Percentiles rank a stretch among this genome's conserved stretches.
Evolutionary conservation across 2,797 vertebrate species (phyloP).

Genomic region (Anguilla obscura): DNA sequence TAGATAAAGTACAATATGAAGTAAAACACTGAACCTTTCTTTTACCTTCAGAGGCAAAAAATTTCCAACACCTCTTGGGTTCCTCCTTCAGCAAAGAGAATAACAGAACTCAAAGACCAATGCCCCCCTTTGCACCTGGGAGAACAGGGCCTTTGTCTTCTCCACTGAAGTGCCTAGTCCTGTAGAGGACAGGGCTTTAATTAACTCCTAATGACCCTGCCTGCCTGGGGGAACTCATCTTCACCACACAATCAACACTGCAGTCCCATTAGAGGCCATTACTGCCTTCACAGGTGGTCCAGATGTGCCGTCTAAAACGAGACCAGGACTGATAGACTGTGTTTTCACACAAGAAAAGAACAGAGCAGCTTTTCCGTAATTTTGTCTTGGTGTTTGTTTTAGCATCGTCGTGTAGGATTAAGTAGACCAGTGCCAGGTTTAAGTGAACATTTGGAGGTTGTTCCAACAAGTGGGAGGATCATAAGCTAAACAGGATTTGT

Average conservation of each 20-base stretch:
- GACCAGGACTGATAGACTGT: neutral
- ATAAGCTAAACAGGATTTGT: slow-evolving; percentile 12
- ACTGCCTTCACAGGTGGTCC: slow-evolving; percentile 2
- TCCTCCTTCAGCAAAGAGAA: neutral
- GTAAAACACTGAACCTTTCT: neutral
- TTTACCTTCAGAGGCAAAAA: neutral
- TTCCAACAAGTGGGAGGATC: slow-evolving; percentile 8
- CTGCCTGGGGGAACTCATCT: neutral
- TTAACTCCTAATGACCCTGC: slow-evolving; percentile 4
- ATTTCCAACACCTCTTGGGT: neutral
- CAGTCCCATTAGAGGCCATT: slow-evolving; percentile 1
- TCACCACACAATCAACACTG: neutral
- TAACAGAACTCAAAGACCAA: neutral
- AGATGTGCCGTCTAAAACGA: neutral
- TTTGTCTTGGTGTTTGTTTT: neutral
- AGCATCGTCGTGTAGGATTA: neutral
- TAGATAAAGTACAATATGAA: neutral
- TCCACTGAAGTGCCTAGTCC: neutral
- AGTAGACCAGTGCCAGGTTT: neutral
- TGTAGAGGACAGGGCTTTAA: neutral
- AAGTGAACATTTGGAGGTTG: slow-evolving; percentile 6
- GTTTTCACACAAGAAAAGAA: neutral
- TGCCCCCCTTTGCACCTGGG: neutral
- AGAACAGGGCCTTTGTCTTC: neutral
- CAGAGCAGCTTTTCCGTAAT: neutral